Evolutionary conservation across 1,140 invertebrate genomes (phyloP), one percentile per base, ranked within the genome.

Genomic region (Nebria ingens): DNA sequence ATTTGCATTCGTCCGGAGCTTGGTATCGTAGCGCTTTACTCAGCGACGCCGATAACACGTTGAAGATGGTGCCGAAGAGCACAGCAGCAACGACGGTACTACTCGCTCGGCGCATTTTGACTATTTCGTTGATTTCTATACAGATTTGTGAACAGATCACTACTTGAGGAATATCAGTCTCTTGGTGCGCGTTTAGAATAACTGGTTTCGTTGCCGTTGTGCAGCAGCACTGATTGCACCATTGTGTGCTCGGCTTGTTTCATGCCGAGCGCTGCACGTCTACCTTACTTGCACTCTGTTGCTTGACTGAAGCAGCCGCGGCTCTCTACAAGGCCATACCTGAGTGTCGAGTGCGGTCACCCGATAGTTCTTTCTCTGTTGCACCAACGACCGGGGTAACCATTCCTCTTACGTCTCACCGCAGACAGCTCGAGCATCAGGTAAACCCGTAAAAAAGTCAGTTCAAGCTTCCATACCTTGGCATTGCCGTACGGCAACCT

Each of bases 1-100:
- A 89, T 62, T 86, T 84, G 75, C 87, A 91, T 68, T 91, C 87
- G 70, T 91, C 87, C 38, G 87, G 87, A 53, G 87, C 86, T 67
- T 89, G 87, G 68, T 90, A 89, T 11, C 83, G 71, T 29, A 85
- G 73, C 54, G 82, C 80, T 62, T 83, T 84, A 66, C 82, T 83
- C 25, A 84, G 70, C 21, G 82, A 83, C 53, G 82, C 82, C 52
- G 81, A 80, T 52, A 85, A 72, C 52, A 83, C 81, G 53, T 81
- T 79, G 68, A 84, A 81, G 65, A 79, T 79, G 63, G 80, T 81
- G 65, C 79, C 80, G 61, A 84, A 73, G 29, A 84, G 71, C 59
- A 79, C 71, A 58, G 79, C 75, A 64, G 76, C 75, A 61, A 73
- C 68, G 42, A 72, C 65, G 19, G 61, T 51, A 17, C 40, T 45